Evolutionary conservation across 2,797 vertebrate genomes (phyloP), one percentile per base, ranked within the genome.

Genomic region (Huso huso): DNA sequence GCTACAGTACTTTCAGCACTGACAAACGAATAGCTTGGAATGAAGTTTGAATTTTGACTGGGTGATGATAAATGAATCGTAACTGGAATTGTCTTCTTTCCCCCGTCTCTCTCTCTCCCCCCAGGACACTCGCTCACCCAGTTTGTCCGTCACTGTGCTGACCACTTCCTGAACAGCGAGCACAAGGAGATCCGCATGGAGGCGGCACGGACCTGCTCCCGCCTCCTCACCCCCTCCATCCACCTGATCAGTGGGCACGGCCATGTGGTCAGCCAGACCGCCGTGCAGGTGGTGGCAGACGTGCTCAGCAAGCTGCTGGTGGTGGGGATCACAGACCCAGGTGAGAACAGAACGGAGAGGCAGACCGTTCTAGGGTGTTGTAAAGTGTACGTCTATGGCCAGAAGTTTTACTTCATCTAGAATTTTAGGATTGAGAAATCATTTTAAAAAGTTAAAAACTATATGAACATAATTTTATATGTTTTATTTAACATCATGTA

Each of bases 181-280:
- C 95, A 99, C 87, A 99, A 99, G 83, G 97, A 98, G 79, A 92
- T 99, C 75, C 91, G 97, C 6, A 98, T 99, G 95, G 97, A 99
- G 66, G 95, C 95, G 0, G 93, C 97, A 0, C 93, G 96, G 49
- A 99, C 96, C 8, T 99, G 97, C 81, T 99, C 96, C 0, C 95
- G 95, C 51, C 80, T 99, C 64, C 94, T 99, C 11, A 97, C 95
- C 0, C 97, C 97, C 18, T 98, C 96, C 76, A 95, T 99, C 76
- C 95, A 99, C 81, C 71, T 96, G 70, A 93, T 96, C 83, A 96
- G 93, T 0, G 94, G 95, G 55, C 97, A 94, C 0, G 90, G 92
- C 1, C 93, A 98, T 0, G 94, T 96, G 73, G 94, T 97, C 68
- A 99, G 97, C 84, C 96, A 99, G 83, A 99, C 95, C 0, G 95